These are phyloP conservation scores for Amazona vittata DNA, from an alignment of 2,113 vertebrate species.

Conservation along the genomic window DNA sequence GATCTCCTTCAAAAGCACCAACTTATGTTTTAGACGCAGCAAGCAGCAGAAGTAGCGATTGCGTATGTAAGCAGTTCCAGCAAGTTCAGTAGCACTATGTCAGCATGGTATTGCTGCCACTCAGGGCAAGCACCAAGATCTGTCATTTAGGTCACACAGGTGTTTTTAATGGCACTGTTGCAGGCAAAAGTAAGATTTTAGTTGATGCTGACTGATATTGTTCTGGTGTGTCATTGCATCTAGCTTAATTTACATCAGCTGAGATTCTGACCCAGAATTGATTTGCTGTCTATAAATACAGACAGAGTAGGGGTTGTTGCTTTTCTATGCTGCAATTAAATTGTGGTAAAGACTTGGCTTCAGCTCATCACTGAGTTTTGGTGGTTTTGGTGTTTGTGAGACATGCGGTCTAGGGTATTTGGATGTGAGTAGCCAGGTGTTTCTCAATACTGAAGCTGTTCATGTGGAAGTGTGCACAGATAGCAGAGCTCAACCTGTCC, in stretches of 20 bases:
- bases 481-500: not conserved
- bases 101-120: not conserved
- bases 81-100: fast-evolving
- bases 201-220: not conserved
- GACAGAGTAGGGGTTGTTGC: not conserved
- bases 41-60: not conserved
- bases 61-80: not conserved
- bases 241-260: not conserved
- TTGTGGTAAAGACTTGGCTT: constrained; percentile 1
- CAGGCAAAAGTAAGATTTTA: not conserved
- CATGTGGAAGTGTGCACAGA: not conserved
- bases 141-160: not conserved
- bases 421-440: not conserved
- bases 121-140: not conserved
- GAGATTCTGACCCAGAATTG: not conserved
- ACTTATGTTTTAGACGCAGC: not conserved
- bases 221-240: not conserved
- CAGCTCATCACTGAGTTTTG: not conserved
- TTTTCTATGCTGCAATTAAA: not conserved
- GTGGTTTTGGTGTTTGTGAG: constrained; percentile 4
- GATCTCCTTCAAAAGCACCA: not conserved
- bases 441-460: not conserved
- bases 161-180: not conserved
- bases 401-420: not conserved
- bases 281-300: not conserved